Percentiles rank a stretch among this genome's conserved stretches.
phyloP scores from a whole-genome alignment of 2,113 vertebrate genomes.

The Egretta garzetta region DNA sequence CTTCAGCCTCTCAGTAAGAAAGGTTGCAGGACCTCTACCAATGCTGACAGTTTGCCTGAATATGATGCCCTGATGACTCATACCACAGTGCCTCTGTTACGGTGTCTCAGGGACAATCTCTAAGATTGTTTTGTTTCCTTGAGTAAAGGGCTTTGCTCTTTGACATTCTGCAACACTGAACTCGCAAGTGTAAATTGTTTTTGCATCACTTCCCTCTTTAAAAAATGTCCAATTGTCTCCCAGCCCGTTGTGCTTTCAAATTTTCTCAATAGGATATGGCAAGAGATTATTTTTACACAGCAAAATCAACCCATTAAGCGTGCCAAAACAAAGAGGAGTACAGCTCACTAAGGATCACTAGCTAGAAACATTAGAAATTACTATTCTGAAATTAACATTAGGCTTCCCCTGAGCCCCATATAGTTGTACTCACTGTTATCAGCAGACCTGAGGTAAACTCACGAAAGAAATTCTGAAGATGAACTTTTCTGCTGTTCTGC shows the following conservation, averaged over 20 bases:
- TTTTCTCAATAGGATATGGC: not conserved
- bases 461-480: not conserved
- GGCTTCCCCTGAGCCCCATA: not conserved
- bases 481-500: not conserved
- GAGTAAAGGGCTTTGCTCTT: not conserved
- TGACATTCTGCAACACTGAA: not conserved
- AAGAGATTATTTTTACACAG: not conserved
- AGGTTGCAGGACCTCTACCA: constrained; percentile 64
- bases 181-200: not conserved
- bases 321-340: not conserved
- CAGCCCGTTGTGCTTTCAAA: not conserved
- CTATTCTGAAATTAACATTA: not conserved
- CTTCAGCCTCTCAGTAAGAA: constrained; percentile 2
- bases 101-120: constrained; percentile 59
- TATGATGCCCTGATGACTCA: constrained; percentile 59
- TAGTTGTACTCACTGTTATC: accelerated
- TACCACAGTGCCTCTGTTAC: constrained; percentile 11
- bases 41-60: constrained; percentile 58
- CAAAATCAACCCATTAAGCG: not conserved
- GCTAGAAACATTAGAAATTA: not conserved
- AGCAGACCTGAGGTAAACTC: not conserved
- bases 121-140: not conserved
- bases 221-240: not conserved
- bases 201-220: not conserved
- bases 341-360: not conserved